These are phyloP conservation scores for Vanacampus margaritifer DNA, from an alignment of 2,113 vertebrate genomes.

Conservation along the genomic window DNA sequence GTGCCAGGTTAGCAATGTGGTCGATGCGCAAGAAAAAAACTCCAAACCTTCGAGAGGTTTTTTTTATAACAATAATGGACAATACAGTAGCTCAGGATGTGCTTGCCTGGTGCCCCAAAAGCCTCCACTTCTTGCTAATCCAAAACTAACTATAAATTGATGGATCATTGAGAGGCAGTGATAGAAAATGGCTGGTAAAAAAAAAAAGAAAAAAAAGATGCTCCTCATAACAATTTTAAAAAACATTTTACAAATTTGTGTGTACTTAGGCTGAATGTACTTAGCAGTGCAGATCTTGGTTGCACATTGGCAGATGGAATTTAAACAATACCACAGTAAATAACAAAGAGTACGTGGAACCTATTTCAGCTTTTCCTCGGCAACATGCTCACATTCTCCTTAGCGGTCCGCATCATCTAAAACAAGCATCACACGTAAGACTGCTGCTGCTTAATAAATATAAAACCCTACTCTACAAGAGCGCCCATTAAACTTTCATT, in stretches of 20 bases:
- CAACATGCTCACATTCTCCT: not conserved
- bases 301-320: constrained; percentile 3
- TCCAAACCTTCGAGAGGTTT: not conserved
- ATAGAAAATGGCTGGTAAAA: not conserved
- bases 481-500: constrained; percentile 59
- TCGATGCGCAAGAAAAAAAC: not conserved
- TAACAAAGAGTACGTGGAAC: not conserved
- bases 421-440: constrained; percentile 20
- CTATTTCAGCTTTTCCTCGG: not conserved
- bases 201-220: not conserved
- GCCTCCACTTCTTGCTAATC: not conserved
- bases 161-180: not conserved
- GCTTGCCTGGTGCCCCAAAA: not conserved
- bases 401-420: constrained; percentile 27
- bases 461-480: constrained; percentile 49
- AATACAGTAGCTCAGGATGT: not conserved
- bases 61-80: not conserved
- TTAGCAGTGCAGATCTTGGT: not conserved
- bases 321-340: not conserved
- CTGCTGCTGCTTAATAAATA: constrained; percentile 57
- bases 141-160: not conserved
- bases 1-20: not conserved
- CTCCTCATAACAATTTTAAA: not conserved
- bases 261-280: not conserved
- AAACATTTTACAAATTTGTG: not conserved